A percentile compares a stretch with the other conserved stretches of the same genome.
These are phyloP conservation scores for Scomber japonicus DNA, from an alignment of 2,113 vertebrate genomes.

Conservation along the genomic window DNA sequence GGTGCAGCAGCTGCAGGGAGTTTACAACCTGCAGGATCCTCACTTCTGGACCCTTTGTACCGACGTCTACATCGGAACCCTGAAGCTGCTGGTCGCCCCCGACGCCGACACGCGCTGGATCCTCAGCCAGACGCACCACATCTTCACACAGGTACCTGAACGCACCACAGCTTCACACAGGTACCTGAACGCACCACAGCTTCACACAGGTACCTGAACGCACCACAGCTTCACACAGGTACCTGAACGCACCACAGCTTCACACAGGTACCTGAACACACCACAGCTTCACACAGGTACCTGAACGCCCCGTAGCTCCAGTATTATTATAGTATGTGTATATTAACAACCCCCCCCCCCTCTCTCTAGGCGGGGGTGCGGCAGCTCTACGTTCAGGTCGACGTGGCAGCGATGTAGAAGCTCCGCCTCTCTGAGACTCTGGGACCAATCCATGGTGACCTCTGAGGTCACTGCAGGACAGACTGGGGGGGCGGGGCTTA, in stretches of 20 bases:
- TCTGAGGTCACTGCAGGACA: conserved; percentile 56
- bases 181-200: too few species aligned
- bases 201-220: too few species aligned
- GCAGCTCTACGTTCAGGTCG: conserved; percentile 97
- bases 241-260: too few species aligned
- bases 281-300: too few species aligned
- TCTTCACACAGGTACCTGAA: too few species aligned
- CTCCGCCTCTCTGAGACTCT: conserved; percentile 57
- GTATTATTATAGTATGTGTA: background rate
- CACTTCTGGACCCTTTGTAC: conserved; percentile 99
- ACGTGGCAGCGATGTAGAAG: conserved; percentile 92
- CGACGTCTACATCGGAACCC: conserved; percentile 94
- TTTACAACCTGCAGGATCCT: conserved; percentile 96
- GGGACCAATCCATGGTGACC: conserved; percentile 90
- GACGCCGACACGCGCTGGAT: conserved; percentile 97
- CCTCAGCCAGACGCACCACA: conserved; percentile 97
- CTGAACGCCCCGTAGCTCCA: background rate
- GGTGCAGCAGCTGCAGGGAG: conserved; percentile 98
- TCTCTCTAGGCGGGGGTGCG: conserved; percentile 90
- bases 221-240: too few species aligned
- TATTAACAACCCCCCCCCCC: too few species aligned
- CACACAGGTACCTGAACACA: too few species aligned
- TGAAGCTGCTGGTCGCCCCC: conserved; percentile 95
- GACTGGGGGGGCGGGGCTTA: conserved; percentile 53
- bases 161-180: too few species aligned